Evolutionary conservation across 2,888 invertebrate genomes (phyloP), one percentile per base, ranked within the genome.

Genomic region (Homarus gammarus): DNA sequence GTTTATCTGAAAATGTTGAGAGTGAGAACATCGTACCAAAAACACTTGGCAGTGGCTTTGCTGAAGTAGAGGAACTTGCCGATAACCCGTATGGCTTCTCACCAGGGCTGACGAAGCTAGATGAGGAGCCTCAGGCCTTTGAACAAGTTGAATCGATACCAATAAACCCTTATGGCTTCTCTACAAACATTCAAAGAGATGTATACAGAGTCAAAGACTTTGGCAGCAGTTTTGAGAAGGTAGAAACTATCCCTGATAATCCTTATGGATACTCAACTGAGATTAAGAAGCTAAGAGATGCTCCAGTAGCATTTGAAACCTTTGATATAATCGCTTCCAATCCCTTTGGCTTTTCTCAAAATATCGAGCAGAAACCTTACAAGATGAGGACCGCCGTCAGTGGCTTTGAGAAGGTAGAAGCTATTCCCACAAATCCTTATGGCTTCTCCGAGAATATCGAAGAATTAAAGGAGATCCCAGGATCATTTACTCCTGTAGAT

Each of bases 191-290:
- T 22, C n/a, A n/a, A 33, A 70, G n/a, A 1, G 79, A 68, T 2
- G 56, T 22, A 15, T 22, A 56, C 18, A 15, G 12, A 36, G 6
- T 61, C 3, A 79, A 61, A n/a, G 22, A 10, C 36, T 2, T 18
- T 36, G 38, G 40, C 27, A 68, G 38, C 18, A 18, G 15, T 40
- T 81, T 61, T 22, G 38, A 40, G n/a, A 68, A 40, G 61, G 81
- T 81, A 27, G 61, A 81, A 38, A 36, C 64, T 27, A 68, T 81
- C n/a, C 27, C 38, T 2, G 49, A 18, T n/a, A 83, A 83, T 70
- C 82, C 82, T 5, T 83, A 83, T 31, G 82, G 82, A 12, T 83
- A 70, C 36, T 83, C 82, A 8, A 70, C 82, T 18, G 44, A 83
- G 44, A 33, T 31, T 3, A 49, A 8, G 31, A n/a, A 38, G 0